Percentiles rank a stretch among this genome's conserved stretches.
Conservation (phyloP, 2,888 invertebrate genomes). For the Ophraella communa region DNA sequence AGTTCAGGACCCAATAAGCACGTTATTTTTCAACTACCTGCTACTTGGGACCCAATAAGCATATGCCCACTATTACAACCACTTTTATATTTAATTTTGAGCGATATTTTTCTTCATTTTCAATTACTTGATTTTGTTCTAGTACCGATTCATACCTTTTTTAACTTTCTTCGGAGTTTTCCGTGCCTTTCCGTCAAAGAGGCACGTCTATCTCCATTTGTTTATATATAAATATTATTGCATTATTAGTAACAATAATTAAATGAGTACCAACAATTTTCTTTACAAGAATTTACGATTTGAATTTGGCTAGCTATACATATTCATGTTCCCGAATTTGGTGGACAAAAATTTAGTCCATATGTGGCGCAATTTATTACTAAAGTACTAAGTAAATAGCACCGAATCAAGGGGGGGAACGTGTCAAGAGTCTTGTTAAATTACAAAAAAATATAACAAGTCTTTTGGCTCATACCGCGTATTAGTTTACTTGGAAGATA, state of each 20-base stretch:
- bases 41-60: no score
- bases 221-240: conserved; percentile 11
- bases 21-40: no score
- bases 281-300: conserved; percentile 26
- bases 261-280: conserved; percentile 29
- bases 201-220: neutral
- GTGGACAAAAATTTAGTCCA: conserved; percentile 12
- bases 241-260: conserved; percentile 29
- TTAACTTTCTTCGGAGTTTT: neutral
- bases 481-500: conserved; percentile 2
- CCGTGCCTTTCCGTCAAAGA: neutral
- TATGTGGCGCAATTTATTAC: conserved; percentile 1
- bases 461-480: neutral
- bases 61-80: no score
- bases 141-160: neutral
- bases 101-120: no score
- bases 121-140: neutral
- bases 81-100: no score
- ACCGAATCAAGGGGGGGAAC: neutral
- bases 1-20: no score
- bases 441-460: neutral
- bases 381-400: neutral
- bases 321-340: conserved; percentile 26
- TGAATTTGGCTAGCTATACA: conserved; percentile 29
- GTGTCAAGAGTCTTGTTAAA: neutral